Evolutionary conservation across 2,113 vertebrate genomes (phyloP), one percentile per base, ranked within the genome.

Genomic region (Protomyctophum bolini): DNA sequence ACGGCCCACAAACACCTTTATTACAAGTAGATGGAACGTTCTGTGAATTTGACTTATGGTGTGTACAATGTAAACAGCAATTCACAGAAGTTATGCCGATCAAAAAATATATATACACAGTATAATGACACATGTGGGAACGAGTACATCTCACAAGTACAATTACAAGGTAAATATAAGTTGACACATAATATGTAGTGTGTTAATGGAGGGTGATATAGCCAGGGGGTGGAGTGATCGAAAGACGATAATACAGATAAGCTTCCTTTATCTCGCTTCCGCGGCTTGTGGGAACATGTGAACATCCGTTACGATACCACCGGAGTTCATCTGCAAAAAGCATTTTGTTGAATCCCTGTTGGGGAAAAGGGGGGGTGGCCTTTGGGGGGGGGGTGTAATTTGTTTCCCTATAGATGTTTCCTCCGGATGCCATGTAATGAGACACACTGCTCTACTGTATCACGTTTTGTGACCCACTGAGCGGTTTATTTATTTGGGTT

Each of bases 231-330:
- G 33, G 33, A 41, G 33, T 58, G 29, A 41, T 41, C 5, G 33
- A 49, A 63, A 71, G 55, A 62, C 10, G 1, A 54, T 64, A 29
- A 14, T 9, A 14, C 1, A 28, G 46, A 50, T 61, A 56, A 75
- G n/a, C 10, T n/a, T 68, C 52, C 0, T 41, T 28, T 8, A 4
- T 55, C 33, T 2, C 8, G 9, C 49, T 69, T 8, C 29, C 7
- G 46, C 57, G 10, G 52, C 58, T 61, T 14, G 14, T 77, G 58
- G 57, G 54, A 65, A 76, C 71, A 55, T 67, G 3, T 50, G 54
- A 12, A 41, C 49, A 15, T 62, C 10, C 3, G 28, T 45, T 10
- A 62, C 7, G 14, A 6, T 56, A 8, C 15, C 2, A 41, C 63
- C 10, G 8, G 15, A 56, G n/a, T 14, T 15, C 15, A 33, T 29